Evolutionary conservation across 2,888 invertebrate species (phyloP), one percentile per base, ranked within the genome.

Genomic region (Platycheirus rosarum): DNA sequence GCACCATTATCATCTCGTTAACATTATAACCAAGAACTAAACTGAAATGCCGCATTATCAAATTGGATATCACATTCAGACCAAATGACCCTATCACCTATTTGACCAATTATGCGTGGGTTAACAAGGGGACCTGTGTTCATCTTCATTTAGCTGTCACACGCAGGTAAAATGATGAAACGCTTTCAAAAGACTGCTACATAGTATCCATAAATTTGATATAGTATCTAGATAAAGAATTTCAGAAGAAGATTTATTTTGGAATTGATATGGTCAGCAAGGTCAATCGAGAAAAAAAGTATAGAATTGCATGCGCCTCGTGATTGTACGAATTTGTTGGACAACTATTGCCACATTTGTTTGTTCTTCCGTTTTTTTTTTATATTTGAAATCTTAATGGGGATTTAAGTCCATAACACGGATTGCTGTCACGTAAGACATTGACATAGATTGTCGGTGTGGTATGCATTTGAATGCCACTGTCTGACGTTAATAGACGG

Each of bases 401-500:
- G 44, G 11, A 18, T 23, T 48, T 35, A 49, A 60, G 57, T 66
- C 46, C 73, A 66, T 55, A 42, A 62, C 66, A 48, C 46, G 63
- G 20, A 37, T 74, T 73, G 77, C 53, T 69, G 82, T 82, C 82
- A 77, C 80, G 80, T 80, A 80, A 40, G 9, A 44, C 62, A 37
- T 40, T 32, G 9, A 44, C 62, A 37, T 40, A 65, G 29, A 55
- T 77, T 71, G 62, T 63, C 62, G 63, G 48, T 77, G 76, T 82
- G 82, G 71, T 66, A 48, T 77, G 82, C 82, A 82, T 82, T 82
- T 77, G 82, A 82, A 82, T 82, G 71, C 44, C 68, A 51, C 66
- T 20, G 63, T 77, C 82, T 82, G 82, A 82, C 82, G 77, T 77
- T 82, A 82, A 82, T 82, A 82, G 77, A 77, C 68, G 77, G 77